Evolutionary conservation across 64 coral and sea anemone species (phyloP).

Genomic region (Acropora yongei): DNA sequence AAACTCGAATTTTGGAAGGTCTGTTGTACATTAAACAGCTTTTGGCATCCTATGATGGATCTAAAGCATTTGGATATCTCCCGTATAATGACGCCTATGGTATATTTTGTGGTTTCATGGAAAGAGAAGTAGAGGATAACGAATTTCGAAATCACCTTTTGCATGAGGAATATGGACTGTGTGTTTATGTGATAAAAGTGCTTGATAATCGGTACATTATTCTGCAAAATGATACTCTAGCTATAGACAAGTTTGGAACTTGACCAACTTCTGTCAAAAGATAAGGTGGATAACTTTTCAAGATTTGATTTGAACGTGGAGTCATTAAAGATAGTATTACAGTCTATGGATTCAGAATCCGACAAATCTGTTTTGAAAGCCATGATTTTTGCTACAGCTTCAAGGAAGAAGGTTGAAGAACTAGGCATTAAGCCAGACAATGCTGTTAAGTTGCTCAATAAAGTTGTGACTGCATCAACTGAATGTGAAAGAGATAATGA

Average conservation of each 20-base stretch:
- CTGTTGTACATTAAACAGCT: constrained; percentile 73
- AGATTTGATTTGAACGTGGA: constrained; percentile 77
- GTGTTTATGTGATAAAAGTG: constrained; percentile 73
- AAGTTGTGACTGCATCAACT: constrained; percentile 63
- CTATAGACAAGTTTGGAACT: constrained; percentile 72
- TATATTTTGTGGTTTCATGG: constrained; percentile 71
- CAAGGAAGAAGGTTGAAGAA: constrained; percentile 65
- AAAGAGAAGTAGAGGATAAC: constrained; percentile 73
- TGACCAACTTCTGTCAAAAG: constrained; percentile 66
- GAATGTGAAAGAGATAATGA: constrained; percentile 63
- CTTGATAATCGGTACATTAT: constrained; percentile 75
- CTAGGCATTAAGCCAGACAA: constrained; percentile 71
- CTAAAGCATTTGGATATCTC: constrained; percentile 49
- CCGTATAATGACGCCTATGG: constrained; percentile 68
- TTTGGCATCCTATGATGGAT: constrained; percentile 65
- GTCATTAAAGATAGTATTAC: constrained; percentile 69
- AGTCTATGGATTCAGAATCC: constrained; percentile 70
- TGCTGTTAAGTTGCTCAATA: constrained; percentile 59
- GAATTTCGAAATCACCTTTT: constrained; percentile 80
- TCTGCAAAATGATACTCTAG: constrained; percentile 78
- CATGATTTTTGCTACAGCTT: constrained; percentile 68
- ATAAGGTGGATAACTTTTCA: constrained; percentile 57
- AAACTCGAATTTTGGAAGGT: constrained; percentile 71
- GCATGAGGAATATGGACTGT: constrained; percentile 74
- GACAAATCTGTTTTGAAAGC: constrained; percentile 77